These are phyloP conservation scores for Sebastes nivosus DNA, from an alignment of 2,797 vertebrate species.

Conservation along the genomic window DNA sequence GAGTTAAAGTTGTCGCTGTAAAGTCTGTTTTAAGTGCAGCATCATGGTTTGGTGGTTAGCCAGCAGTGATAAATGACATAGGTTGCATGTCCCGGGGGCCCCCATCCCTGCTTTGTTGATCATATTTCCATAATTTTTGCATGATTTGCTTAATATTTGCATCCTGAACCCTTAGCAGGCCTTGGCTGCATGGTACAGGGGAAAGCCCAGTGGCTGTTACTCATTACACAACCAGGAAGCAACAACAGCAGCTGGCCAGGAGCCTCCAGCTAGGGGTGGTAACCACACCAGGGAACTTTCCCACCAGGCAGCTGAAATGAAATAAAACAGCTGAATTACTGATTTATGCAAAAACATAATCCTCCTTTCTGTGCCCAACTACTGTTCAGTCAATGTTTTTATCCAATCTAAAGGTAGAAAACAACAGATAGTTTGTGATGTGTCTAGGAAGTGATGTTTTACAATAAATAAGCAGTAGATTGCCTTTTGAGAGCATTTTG, in stretches of 20 bases:
- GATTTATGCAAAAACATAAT: not conserved
- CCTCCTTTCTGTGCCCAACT: not conserved
- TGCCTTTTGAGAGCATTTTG: not conserved
- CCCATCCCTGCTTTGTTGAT: not conserved
- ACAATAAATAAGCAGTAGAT: not conserved
- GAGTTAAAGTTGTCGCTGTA: not conserved
- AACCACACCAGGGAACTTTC: constrained; percentile 11
- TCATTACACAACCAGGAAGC: constrained; percentile 53
- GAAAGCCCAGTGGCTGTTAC: constrained; percentile 54
- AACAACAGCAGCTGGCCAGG: constrained; percentile 48
- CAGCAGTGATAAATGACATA: not conserved
- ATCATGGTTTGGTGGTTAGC: not conserved
- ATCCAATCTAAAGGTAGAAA: not conserved
- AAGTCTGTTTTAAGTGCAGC: not conserved
- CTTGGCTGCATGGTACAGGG: constrained; percentile 20
- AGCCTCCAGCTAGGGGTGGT: constrained; percentile 23
- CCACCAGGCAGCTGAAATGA: constrained; percentile 34
- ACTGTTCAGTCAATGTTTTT: not conserved
- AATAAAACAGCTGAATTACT: constrained; percentile 40
- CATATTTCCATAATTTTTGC: constrained; percentile 55
- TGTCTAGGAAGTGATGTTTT: not conserved
- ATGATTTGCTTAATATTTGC: constrained; percentile 61
- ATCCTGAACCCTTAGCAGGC: constrained; percentile 33
- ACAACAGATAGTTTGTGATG: not conserved
- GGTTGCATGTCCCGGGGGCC: not conserved